Conservation (phyloP, 2,888 invertebrate species). For the Hydrotaea diabolus region DNA sequence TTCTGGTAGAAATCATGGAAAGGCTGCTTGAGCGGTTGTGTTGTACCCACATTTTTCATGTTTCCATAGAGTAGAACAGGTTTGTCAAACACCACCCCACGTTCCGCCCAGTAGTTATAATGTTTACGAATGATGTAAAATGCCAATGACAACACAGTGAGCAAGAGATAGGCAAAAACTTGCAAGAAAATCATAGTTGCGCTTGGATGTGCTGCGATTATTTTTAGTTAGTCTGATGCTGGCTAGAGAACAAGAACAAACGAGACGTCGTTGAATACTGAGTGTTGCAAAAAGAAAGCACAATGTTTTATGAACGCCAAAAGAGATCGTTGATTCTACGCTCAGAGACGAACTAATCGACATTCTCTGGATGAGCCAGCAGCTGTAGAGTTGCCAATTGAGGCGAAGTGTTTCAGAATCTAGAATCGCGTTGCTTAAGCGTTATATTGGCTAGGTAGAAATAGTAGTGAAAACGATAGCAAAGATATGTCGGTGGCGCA, state of each 20-base stretch:
- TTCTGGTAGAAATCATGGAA: constrained; percentile 73
- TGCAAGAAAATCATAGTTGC: constrained; percentile 48
- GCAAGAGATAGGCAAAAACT: constrained; percentile 50
- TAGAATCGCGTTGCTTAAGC: too few relatives aligned
- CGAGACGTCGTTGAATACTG: not conserved
- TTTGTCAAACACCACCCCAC: constrained; percentile 71
- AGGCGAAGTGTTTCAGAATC: too few relatives aligned
- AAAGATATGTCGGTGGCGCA: too few relatives aligned
- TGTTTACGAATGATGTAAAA: constrained; percentile 59
- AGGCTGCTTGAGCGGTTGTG: constrained; percentile 69
- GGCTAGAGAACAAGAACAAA: not conserved
- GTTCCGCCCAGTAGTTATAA: constrained; percentile 72
- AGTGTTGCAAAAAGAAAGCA: not conserved
- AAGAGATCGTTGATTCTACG: too few relatives aligned
- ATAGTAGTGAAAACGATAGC: too few relatives aligned
- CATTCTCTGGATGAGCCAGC: too few relatives aligned
- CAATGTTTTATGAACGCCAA: not conserved
- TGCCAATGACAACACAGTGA: constrained; percentile 49
- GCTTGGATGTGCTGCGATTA: not conserved
- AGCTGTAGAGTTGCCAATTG: too few relatives aligned
- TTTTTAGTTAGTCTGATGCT: too few relatives aligned
- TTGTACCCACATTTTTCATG: constrained; percentile 70
- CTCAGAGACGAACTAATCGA: too few relatives aligned
- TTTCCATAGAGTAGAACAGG: constrained; percentile 73
- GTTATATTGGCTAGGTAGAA: too few relatives aligned